These are phyloP conservation scores for Myotis vivesi DNA, from an alignment of 2,797 vertebrate species.

Conservation along the genomic window DNA sequence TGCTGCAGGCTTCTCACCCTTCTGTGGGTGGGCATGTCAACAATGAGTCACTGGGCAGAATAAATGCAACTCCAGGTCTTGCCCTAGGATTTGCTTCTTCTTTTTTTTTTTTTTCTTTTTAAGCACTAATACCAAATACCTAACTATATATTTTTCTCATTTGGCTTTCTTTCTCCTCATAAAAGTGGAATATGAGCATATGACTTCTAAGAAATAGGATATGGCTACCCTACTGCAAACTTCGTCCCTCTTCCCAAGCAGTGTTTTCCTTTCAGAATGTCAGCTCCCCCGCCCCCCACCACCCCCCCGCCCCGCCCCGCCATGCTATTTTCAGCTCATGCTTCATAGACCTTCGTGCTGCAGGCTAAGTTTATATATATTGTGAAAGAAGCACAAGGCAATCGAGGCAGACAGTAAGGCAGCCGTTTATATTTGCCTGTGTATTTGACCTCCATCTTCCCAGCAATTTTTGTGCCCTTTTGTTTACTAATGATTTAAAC, in stretches of 20 bases:
- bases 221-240: neutral
- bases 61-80: neutral
- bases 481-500: neutral
- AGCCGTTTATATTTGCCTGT: neutral
- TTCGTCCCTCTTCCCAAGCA: neutral
- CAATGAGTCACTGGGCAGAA: neutral
- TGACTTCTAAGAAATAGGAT: neutral
- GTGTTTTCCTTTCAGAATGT: neutral
- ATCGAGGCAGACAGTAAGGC: neutral
- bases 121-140: neutral
- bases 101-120: neutral
- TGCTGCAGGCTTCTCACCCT: neutral
- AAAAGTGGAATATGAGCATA: neutral
- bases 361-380: neutral
- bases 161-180: neutral
- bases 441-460: neutral
- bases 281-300: neutral
- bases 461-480: neutral
- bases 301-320: too few relatives aligned
- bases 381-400: neutral
- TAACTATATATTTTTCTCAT: neutral
- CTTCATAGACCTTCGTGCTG: neutral
- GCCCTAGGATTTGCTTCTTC: neutral
- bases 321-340: neutral
- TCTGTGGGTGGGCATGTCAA: neutral